Evolutionary conservation across 2,797 vertebrate genomes (phyloP).

Genomic region (Darevskia nairensis): DNA sequence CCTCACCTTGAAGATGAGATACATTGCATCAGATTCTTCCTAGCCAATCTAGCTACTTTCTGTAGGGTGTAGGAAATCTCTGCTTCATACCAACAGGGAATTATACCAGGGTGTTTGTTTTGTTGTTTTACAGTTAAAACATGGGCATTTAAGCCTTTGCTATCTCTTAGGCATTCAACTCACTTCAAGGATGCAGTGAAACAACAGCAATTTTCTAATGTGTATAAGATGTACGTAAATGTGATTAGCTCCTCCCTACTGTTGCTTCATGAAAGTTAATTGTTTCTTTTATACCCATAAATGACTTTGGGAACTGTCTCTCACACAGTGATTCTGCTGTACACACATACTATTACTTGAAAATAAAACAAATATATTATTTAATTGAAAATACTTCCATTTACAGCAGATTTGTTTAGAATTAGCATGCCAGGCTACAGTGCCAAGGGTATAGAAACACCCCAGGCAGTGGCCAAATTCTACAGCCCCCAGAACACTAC

Average conservation of each 20-base stretch:
- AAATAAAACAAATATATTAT: not conserved
- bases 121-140: not conserved
- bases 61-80: conserved; percentile 33
- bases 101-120: not conserved
- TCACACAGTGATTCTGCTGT: not conserved
- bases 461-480: not conserved
- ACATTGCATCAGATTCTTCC: conserved; percentile 20
- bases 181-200: not conserved
- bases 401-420: not conserved
- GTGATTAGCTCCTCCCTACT: not conserved
- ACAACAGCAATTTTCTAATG: not conserved
- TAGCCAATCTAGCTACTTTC: conserved; percentile 17
- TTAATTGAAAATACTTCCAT: not conserved
- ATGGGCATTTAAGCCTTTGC: conserved; percentile 9
- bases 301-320: not conserved
- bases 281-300: not conserved
- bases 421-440: not conserved
- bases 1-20: conserved; percentile 47
- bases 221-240: conserved; percentile 7
- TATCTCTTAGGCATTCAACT: not conserved
- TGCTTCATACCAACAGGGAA: conserved; percentile 27
- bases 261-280: not conserved
- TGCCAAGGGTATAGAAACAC: not conserved
- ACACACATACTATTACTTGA: no score
- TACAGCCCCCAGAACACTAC: no score